Percentiles rank a stretch among this genome's conserved stretches.
These are phyloP conservation scores for Nomada flava DNA, from an alignment of 2,888 invertebrate species.

Conservation along the genomic window DNA sequence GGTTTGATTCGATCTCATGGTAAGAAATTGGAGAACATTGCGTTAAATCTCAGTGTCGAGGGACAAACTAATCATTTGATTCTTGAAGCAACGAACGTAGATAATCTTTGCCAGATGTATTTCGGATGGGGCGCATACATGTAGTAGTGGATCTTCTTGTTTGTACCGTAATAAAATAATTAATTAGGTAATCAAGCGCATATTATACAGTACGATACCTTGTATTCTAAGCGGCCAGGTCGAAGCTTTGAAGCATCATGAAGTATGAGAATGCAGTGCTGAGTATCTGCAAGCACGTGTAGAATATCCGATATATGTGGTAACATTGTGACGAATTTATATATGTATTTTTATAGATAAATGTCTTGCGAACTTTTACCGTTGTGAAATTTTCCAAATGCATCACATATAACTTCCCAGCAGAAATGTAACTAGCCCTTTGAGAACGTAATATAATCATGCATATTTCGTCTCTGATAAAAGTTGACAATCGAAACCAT, in stretches of 20 bases:
- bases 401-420: slow-evolving; percentile 76
- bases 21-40: slow-evolving; percentile 86
- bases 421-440: slow-evolving; percentile 72
- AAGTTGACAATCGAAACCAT: slow-evolving; percentile 69
- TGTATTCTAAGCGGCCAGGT: slow-evolving; percentile 27
- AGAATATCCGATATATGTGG: slow-evolving; percentile 19
- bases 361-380: slow-evolving; percentile 57
- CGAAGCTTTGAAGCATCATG: slow-evolving; percentile 72
- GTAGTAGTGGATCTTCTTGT: slow-evolving; percentile 82
- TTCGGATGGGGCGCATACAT: slow-evolving; percentile 97
- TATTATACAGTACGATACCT: slow-evolving; percentile 6
- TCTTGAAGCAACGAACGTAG: slow-evolving; percentile 94
- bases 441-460: slow-evolving; percentile 74
- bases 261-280: slow-evolving; percentile 76
- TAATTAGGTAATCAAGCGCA: background rate
- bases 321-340: background rate
- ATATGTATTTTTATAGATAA: slow-evolving; percentile 24
- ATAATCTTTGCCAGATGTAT: slow-evolving; percentile 98
- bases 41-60: slow-evolving; percentile 93
- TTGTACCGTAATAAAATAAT: slow-evolving; percentile 13
- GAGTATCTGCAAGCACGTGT: slow-evolving; percentile 69
- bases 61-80: slow-evolving; percentile 98
- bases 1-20: slow-evolving; percentile 87
- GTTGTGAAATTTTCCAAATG: slow-evolving; percentile 72
- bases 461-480: slow-evolving; percentile 61